Evolutionary conservation across 2,113 vertebrate genomes (phyloP), one percentile per base, ranked within the genome.

Genomic region (Mastomys coucha): DNA sequence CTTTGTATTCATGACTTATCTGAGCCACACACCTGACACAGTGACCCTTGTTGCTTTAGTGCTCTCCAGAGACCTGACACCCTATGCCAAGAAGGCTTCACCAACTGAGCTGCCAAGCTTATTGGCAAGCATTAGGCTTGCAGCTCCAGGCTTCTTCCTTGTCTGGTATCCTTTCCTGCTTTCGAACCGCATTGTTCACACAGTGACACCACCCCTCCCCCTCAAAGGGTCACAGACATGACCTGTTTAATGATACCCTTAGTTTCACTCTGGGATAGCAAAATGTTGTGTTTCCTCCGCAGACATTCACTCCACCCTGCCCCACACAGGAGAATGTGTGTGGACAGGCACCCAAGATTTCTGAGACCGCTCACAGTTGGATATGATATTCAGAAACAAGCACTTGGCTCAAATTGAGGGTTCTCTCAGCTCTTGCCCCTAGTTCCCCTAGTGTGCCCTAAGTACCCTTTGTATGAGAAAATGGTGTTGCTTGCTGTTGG

Each of bases 381-480:
- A 31, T 53, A 51, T 28, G 60, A 45, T 12, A 42, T 87, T 63
- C 60, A 75, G 42, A 58, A 76, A 65, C 7, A 73, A 76, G 58
- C 36, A 75, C 28, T 86, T 14, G 65, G 65, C 45, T 96, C 69
- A 63, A 53, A 76, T 26, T 80, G 42, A 4, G 0, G 45, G 22
- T 90, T 93, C 77, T 77, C 70, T 17, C 0, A 19, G 45, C n/a
- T 84, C 24, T 75, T 63, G 73, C 65, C 86, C 81, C 49, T 58
- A 70, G 13, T 86, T 84, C 17, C 86, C 49, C 56, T 91, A 85
- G 53, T 91, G 39, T 95, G 69, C 31, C 60, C 89, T 58, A 88
- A 89, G 73, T 89, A 89, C 70, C 86, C 91, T 97, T 96, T 96
- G 95, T 96, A 91, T 70, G 88, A 91, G 73, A 95, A 93, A 92